These are phyloP conservation scores for Drosophila atripex DNA, from an alignment of 2,888 invertebrate genomes.

Conservation along the genomic window DNA sequence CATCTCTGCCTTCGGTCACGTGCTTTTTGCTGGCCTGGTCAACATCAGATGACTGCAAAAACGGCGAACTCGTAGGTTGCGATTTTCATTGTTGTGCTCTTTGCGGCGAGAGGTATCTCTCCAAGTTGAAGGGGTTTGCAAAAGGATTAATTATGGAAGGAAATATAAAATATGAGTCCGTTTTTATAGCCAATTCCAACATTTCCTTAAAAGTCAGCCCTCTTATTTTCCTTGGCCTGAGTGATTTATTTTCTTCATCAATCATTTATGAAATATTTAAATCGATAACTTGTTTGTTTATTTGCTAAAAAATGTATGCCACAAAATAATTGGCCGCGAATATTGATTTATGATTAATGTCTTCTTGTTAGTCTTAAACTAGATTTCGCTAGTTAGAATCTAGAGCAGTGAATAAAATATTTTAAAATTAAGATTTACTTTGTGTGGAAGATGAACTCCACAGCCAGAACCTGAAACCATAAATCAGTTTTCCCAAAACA, in stretches of 20 bases:
- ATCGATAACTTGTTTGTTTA: neutral
- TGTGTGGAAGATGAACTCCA: neutral
- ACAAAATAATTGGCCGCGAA: neutral
- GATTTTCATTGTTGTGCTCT: conserved; percentile 16
- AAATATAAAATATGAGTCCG: no score
- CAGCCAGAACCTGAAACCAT: neutral
- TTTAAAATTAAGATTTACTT: neutral
- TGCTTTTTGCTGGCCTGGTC: conserved; percentile 44
- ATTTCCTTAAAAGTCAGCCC: no score
- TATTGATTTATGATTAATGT: conserved; percentile 4
- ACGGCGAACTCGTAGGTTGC: conserved; percentile 8
- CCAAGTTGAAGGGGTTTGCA: neutral
- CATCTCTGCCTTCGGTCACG: conserved; percentile 53
- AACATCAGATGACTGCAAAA: conserved; percentile 27
- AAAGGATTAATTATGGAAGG: neutral
- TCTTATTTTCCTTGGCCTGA: neutral
- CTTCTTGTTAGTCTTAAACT: neutral
- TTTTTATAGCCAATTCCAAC: no score
- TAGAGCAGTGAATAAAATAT: neutral
- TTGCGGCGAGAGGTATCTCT: neutral
- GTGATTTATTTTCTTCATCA: neutral
- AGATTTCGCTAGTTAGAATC: neutral
- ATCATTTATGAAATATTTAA: neutral
- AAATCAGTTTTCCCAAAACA: conserved; percentile 1
- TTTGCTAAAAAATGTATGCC: neutral